Conservation (phyloP, 2,113 vertebrate species). For the Chinchilla lanigera region DNA sequence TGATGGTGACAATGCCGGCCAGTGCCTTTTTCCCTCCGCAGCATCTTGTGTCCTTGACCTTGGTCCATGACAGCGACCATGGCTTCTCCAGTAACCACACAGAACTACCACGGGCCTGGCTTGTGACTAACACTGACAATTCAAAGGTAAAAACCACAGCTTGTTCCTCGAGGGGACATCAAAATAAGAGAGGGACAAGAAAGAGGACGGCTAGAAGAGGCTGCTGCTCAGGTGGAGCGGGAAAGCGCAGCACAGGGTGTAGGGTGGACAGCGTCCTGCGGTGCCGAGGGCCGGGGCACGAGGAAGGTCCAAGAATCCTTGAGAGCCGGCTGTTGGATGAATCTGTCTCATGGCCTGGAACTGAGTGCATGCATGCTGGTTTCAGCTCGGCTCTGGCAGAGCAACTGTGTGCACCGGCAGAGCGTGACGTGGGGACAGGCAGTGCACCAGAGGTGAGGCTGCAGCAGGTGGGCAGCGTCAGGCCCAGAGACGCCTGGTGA, state of each 20-base stretch:
- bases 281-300: background rate
- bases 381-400: background rate
- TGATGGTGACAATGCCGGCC: accelerated
- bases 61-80: background rate
- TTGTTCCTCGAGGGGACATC: background rate
- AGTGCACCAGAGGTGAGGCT: background rate
- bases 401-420: background rate
- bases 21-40: background rate
- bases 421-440: too few relatives aligned
- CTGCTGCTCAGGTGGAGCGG: background rate
- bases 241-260: background rate
- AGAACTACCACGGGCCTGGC: background rate
- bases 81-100: background rate
- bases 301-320: background rate
- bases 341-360: background rate
- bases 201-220: background rate
- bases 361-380: accelerated
- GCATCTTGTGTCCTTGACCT: background rate
- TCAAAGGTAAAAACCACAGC: background rate
- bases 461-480: background rate
- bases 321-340: accelerated
- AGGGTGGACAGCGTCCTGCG: background rate
- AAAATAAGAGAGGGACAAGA: background rate
- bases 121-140: background rate
- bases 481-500: too few relatives aligned